Evolutionary conservation across 2,888 invertebrate genomes (phyloP).

Genomic region (Acrobasis suavella): DNA sequence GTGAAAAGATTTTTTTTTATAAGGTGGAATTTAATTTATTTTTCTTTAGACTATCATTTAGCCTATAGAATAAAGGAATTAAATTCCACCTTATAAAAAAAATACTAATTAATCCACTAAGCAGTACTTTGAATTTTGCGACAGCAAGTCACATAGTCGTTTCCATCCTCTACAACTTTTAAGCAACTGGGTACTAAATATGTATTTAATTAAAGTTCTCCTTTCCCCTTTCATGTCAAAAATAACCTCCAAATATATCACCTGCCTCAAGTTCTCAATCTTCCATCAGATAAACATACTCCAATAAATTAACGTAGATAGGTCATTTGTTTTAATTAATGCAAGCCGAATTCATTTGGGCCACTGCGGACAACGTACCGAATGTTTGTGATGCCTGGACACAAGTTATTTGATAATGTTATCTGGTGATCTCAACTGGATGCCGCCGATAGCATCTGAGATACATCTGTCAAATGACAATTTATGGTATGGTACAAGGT

Average conservation of each 20-base stretch:
- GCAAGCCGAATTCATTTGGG: slow-evolving; percentile 24
- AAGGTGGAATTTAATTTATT: no score
- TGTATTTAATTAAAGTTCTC: not conserved
- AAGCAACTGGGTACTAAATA: no score
- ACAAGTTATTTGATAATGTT: slow-evolving; percentile 40
- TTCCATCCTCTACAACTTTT: no score
- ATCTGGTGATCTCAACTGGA: slow-evolving; percentile 38
- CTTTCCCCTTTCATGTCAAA: slow-evolving; percentile 12
- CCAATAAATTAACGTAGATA: slow-evolving; percentile 30
- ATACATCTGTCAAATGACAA: slow-evolving; percentile 45
- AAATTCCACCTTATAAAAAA: no score
- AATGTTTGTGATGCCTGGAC: slow-evolving; percentile 25
- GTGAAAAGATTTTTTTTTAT: no score
- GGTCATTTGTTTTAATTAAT: slow-evolving; percentile 38
- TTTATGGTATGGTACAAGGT: slow-evolving; percentile 22
- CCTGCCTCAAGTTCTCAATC: slow-evolving; percentile 9
- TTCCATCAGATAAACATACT: slow-evolving; percentile 9
- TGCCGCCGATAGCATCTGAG: slow-evolving; percentile 42
- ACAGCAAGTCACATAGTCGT: no score
- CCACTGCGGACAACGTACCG: slow-evolving; percentile 24
- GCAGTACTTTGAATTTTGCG: no score
- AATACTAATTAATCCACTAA: no score
- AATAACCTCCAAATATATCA: slow-evolving; percentile 17
- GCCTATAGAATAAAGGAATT: no score
- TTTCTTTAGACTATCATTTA: no score